A percentile compares a stretch with the other conserved stretches of the same genome.
Evolutionary conservation across 2,888 invertebrate species (phyloP).

Genomic region (Hetaerina titia): DNA sequence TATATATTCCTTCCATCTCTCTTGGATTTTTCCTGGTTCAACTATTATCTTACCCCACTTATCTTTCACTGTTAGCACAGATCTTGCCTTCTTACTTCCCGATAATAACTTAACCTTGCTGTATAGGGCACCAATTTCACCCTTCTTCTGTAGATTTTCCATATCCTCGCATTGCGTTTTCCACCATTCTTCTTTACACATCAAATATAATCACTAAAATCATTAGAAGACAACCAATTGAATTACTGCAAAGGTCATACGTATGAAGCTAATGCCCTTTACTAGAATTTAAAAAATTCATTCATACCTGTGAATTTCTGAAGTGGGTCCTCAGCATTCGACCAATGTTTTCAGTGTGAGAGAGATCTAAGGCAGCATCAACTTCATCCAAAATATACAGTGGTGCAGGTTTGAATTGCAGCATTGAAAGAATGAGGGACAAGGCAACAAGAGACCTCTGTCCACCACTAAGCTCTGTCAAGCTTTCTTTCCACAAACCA

Average conservation of each 20-base stretch:
- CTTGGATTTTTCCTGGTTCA: too few relatives aligned
- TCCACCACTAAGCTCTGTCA: constrained; percentile 97
- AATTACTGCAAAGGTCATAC: neutral
- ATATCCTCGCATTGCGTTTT: too few relatives aligned
- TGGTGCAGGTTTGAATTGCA: constrained; percentile 98
- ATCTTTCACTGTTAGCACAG: too few relatives aligned
- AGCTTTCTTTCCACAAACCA: constrained; percentile 96
- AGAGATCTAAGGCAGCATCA: constrained; percentile 98
- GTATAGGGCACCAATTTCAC: too few relatives aligned
- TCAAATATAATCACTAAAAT: too few relatives aligned
- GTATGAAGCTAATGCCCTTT: neutral
- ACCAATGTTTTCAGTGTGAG: constrained; percentile 99
- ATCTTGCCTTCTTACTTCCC: too few relatives aligned
- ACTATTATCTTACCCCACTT: too few relatives aligned
- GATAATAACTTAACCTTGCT: too few relatives aligned
- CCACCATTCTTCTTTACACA: neutral
- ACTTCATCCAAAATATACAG: constrained; percentile 99
- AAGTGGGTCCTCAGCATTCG: constrained; percentile 95
- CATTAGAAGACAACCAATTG: too few relatives aligned
- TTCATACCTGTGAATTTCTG: constrained; percentile 87
- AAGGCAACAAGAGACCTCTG: constrained; percentile 97
- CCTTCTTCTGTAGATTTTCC: too few relatives aligned
- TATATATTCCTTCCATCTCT: too few relatives aligned
- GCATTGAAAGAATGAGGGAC: constrained; percentile 96
- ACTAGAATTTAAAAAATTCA: neutral